phyloP scores from a whole-genome alignment of 2,797 vertebrate species.

The Rhabdomys pumilio region DNA sequence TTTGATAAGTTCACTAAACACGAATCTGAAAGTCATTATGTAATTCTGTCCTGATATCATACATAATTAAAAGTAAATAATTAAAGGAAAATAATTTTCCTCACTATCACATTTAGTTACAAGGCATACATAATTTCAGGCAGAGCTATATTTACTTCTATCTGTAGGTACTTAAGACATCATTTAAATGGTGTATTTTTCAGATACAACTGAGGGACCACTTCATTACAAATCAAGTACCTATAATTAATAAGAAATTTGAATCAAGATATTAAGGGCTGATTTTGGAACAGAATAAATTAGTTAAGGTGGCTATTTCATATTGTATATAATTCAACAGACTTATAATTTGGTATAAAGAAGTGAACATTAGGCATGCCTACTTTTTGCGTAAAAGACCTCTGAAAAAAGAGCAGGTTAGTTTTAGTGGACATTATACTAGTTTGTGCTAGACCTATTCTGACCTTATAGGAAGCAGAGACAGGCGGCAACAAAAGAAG shows the following conservation, averaged over 20 bases:
- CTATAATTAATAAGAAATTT: constrained; percentile 52
- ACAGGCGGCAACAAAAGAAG: background rate
- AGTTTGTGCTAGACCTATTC: background rate
- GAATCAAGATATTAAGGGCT: constrained; percentile 44
- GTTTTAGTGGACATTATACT: background rate
- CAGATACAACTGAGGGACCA: background rate
- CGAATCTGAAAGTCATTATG: constrained; percentile 27
- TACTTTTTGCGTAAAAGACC: background rate
- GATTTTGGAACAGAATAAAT: constrained; percentile 31
- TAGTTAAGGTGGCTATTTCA: constrained; percentile 2
- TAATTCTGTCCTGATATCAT: constrained; percentile 48
- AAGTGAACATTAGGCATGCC: background rate
- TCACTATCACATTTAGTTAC: background rate
- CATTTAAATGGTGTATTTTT: constrained; percentile 8
- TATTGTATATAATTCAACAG: constrained; percentile 8
- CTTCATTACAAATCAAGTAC: constrained; percentile 47
- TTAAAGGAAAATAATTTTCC: background rate
- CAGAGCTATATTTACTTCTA: constrained; percentile 36
- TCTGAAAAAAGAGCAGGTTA: background rate
- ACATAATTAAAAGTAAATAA: constrained; percentile 66
- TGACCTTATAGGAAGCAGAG: background rate
- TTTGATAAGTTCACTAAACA: constrained; percentile 30
- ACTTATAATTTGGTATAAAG: background rate
- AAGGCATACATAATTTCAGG: background rate
- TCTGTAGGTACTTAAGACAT: background rate